Percentiles rank a stretch among this genome's conserved stretches.
phyloP scores from a whole-genome alignment of 2,888 invertebrate species.

The Dasypolia templi region DNA sequence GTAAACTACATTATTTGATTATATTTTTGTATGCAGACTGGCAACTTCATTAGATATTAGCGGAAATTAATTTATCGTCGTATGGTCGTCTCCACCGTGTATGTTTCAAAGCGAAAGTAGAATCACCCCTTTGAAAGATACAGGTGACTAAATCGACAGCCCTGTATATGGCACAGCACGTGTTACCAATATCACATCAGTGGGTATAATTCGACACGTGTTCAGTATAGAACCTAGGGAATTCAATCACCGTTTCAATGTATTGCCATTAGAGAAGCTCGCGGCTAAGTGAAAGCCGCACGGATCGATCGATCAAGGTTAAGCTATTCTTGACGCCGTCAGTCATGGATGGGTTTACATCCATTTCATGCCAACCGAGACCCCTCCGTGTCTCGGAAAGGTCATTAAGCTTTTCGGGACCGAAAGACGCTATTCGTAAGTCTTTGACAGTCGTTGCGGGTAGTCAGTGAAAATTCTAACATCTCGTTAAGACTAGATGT shows the following conservation, averaged over 20 bases:
- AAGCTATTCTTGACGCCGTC: neutral
- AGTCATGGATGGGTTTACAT: neutral
- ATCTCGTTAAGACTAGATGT: too few relatives aligned
- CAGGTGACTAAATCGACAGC: neutral
- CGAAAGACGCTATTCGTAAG: neutral
- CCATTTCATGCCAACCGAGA: neutral
- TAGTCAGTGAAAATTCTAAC: too few relatives aligned
- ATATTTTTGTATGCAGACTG: too few relatives aligned
- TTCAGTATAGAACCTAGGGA: neutral
- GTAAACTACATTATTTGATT: too few relatives aligned
- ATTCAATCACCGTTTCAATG: neutral
- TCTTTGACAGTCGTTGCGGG: neutral
- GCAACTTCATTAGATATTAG: too few relatives aligned
- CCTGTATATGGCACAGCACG: neutral
- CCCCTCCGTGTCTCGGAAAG: neutral
- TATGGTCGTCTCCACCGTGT: too few relatives aligned
- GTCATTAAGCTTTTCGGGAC: too few relatives aligned
- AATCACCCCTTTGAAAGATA: neutral
- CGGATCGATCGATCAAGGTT: neutral
- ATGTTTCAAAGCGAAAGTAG: neutral
- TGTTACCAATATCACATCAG: neutral
- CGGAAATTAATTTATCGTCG: too few relatives aligned
- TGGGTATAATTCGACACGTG: neutral
- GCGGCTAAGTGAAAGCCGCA: neutral
- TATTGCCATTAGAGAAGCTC: neutral